Percentiles rank a stretch among this genome's conserved stretches.
phyloP scores from a whole-genome alignment of 1,140 invertebrate species.

The Neotoxoptera formosana region DNA sequence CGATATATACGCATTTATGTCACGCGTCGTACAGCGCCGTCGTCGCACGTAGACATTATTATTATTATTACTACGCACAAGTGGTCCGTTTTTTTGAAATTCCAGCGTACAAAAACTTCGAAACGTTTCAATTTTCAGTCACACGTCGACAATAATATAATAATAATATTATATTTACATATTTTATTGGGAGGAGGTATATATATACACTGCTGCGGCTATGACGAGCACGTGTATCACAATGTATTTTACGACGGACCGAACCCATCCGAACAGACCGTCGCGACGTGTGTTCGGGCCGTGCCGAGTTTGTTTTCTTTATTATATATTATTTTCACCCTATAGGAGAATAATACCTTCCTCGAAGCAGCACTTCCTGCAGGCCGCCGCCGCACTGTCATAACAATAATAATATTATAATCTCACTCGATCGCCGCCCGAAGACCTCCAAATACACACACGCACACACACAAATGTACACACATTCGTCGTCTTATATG shows the following conservation, averaged over 20 bases:
- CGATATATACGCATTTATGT: neutral
- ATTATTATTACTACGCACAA: neutral
- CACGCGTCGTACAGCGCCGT: neutral
- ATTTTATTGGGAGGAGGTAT: no score
- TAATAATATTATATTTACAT: no score
- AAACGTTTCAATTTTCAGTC: neutral
- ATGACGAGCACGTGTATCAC: neutral
- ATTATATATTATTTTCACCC: constrained; percentile 10
- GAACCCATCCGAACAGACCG: neutral
- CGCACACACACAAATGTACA: neutral
- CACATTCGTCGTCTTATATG: no score
- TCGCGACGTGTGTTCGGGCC: neutral
- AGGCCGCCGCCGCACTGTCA: no score
- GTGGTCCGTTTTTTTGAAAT: neutral
- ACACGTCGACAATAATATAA: neutral
- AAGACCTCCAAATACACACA: neutral
- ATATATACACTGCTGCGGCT: no score
- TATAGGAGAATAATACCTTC: neutral
- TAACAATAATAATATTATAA: neutral
- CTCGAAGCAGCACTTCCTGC: neutral
- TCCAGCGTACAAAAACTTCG: neutral
- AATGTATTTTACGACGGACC: neutral
- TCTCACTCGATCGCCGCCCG: neutral
- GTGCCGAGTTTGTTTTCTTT: constrained; percentile 6
- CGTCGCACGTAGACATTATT: no score